Conservation (phyloP, 2,113 vertebrate genomes). For the Nothocercus nigrocapillus region DNA sequence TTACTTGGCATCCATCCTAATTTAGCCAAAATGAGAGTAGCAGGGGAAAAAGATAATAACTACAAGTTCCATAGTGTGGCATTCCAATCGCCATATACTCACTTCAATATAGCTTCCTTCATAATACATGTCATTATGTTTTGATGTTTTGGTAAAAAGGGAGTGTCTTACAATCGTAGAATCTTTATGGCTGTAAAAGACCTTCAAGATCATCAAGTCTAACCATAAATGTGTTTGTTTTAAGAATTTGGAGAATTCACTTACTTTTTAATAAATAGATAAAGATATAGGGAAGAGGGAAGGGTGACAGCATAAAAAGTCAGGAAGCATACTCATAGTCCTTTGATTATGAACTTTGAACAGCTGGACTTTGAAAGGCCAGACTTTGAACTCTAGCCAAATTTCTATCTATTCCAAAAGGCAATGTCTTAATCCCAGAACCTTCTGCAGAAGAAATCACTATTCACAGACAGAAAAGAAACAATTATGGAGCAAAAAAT, state of each 20-base stretch:
- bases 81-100: neutral
- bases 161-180: neutral
- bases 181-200: too few species aligned
- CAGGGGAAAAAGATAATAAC: neutral
- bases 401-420: neutral
- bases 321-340: neutral
- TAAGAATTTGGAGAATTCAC: neutral
- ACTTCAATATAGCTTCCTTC: neutral
- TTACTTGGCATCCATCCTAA: neutral
- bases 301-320: neutral
- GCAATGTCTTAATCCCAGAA: neutral
- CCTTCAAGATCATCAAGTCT: too few species aligned
- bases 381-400: neutral
- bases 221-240: neutral
- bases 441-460: neutral
- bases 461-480: neutral
- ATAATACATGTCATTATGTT: neutral
- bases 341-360: too few species aligned
- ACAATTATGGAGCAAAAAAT: neutral
- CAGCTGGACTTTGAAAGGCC: too few species aligned
- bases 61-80: neutral
- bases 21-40: neutral
- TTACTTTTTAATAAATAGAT: neutral
- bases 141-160: neutral
- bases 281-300: neutral